Conservation (phyloP, 2,797 vertebrate genomes). For the Chloroceryle inda region DNA sequence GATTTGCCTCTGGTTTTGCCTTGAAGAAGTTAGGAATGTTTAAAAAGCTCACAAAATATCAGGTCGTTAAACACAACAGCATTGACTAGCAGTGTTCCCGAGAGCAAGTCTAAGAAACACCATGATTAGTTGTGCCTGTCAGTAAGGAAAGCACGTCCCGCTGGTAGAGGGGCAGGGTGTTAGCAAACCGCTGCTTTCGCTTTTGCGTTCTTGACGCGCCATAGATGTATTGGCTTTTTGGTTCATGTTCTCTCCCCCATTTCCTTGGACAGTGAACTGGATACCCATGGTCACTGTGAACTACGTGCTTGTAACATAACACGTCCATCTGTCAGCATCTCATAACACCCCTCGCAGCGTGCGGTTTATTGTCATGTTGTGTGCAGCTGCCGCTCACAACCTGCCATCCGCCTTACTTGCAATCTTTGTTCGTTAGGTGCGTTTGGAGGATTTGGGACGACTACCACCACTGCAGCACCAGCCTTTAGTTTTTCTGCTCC, state of each 20-base stretch:
- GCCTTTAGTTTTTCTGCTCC: constrained; percentile 92
- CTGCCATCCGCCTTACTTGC: background rate
- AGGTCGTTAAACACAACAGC: background rate
- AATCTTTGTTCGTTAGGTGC: constrained; percentile 81
- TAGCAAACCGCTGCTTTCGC: background rate
- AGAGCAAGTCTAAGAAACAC: background rate
- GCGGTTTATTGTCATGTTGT: fast-evolving
- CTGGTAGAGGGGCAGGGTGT: background rate
- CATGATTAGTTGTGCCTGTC: background rate
- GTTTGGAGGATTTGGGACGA: constrained; percentile 93
- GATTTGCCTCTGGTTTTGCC: background rate
- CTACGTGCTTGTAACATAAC: background rate
- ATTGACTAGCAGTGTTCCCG: background rate
- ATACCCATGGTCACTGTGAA: background rate
- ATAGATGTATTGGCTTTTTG: background rate
- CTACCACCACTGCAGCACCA: constrained; percentile 85
- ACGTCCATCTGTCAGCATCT: constrained; percentile 33
- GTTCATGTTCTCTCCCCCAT: background rate
- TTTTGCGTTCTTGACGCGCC: background rate
- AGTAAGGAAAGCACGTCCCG: background rate
- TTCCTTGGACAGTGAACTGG: fast-evolving
- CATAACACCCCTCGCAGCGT: background rate
- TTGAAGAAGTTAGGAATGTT: background rate
- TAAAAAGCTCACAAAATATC: background rate
- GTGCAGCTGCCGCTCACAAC: fast-evolving